phyloP scores from a whole-genome alignment of 2,113 vertebrate genomes.

The Cynocephalus volans region DNA sequence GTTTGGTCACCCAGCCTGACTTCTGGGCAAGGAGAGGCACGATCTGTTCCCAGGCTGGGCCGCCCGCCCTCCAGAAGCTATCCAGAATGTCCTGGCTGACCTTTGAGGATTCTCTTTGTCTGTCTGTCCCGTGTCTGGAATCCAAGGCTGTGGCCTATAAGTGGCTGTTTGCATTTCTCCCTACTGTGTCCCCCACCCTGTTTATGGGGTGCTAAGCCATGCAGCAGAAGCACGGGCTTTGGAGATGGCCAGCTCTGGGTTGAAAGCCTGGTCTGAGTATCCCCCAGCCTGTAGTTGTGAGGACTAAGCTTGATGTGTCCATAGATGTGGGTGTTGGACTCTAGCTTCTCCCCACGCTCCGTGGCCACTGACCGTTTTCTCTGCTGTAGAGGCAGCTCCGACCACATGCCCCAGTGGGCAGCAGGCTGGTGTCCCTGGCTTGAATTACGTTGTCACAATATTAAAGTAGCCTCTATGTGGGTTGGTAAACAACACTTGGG shows the following conservation, averaged over 20 bases:
- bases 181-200: rapidly evolving
- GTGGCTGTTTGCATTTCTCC: background rate
- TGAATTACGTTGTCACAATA: background rate
- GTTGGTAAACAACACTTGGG: background rate
- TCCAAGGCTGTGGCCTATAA: background rate
- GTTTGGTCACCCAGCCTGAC: background rate
- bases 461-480: background rate
- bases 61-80: background rate
- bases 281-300: background rate
- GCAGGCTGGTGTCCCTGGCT: background rate
- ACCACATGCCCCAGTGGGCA: rapidly evolving
- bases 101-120: background rate
- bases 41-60: background rate
- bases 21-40: background rate
- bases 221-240: rapidly evolving
- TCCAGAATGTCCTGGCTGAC: background rate
- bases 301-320: background rate
- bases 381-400: background rate
- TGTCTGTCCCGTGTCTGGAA: background rate
- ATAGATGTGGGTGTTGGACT: too few relatives aligned
- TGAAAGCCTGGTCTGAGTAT: background rate
- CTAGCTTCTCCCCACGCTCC: background rate
- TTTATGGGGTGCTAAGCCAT: rapidly evolving
- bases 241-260: background rate
- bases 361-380: too few relatives aligned